A percentile compares a stretch with the other conserved stretches of the same genome.
Evolutionary conservation across 2,888 invertebrate species (phyloP).

Genomic region (Sicus ferrugineus): DNA sequence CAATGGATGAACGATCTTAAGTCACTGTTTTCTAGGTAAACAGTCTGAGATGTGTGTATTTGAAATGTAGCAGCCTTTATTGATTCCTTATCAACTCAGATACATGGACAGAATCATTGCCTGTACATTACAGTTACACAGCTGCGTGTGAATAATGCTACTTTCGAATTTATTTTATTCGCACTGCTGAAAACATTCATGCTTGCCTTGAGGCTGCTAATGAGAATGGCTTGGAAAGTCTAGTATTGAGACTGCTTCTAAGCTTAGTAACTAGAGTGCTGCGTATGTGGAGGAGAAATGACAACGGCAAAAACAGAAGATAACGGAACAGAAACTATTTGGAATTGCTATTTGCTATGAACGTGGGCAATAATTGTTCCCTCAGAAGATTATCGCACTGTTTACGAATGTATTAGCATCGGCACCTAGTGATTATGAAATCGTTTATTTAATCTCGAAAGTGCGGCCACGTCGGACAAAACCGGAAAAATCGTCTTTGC

Average conservation of each 20-base stretch:
- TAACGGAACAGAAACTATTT: conserved; percentile 12
- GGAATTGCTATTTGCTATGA: neutral
- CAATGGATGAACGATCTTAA: conserved; percentile 1
- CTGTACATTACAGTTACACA: neutral
- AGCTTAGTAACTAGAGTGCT: conserved; percentile 35
- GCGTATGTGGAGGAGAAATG: conserved; percentile 3
- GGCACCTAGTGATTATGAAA: neutral
- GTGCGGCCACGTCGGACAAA: conserved; percentile 7
- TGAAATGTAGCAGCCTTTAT: conserved; percentile 9
- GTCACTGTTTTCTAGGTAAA: conserved; percentile 25
- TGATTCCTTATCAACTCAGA: conserved; percentile 29
- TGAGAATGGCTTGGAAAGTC: neutral
- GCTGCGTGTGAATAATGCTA: neutral
- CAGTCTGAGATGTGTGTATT: conserved; percentile 7
- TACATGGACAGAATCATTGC: neutral
- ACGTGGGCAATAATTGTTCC: neutral
- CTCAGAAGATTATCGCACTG: conserved; percentile 28
- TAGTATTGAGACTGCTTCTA: neutral
- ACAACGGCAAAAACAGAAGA: conserved; percentile 9
- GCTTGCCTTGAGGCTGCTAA: neutral
- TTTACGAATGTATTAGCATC: conserved; percentile 30
- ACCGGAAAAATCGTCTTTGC: conserved; percentile 12
- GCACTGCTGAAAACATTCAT: conserved; percentile 2
- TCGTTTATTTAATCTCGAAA: neutral
- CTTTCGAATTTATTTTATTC: conserved; percentile 2